These are phyloP conservation scores for Sorex fumeus DNA, from an alignment of 2,113 vertebrate species.

Conservation along the genomic window DNA sequence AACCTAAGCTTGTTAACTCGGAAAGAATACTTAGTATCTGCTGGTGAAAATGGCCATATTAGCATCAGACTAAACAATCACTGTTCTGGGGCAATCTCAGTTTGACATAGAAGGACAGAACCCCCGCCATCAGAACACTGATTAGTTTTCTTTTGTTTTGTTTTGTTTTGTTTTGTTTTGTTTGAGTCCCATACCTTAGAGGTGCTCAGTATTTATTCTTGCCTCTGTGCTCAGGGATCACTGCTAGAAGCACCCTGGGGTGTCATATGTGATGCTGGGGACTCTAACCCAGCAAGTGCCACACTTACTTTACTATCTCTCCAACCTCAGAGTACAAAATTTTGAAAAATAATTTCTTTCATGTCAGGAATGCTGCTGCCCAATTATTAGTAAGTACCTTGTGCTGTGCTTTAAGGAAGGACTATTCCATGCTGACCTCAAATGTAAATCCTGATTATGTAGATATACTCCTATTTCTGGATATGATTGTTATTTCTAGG, in stretches of 20 bases:
- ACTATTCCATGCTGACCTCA: conserved; percentile 3
- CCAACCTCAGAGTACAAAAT: background rate
- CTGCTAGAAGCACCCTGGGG: no score
- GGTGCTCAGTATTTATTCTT: no score
- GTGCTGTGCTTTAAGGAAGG: conserved; percentile 47
- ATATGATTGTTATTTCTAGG: background rate
- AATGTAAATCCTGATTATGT: background rate
- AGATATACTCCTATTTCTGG: background rate
- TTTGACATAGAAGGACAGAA: conserved; percentile 72
- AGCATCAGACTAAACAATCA: conserved; percentile 47
- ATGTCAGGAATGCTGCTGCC: conserved; percentile 37
- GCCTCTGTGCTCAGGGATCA: no score
- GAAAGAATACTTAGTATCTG: conserved; percentile 54
- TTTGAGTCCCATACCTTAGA: no score
- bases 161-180: no score
- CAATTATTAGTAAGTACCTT: conserved; percentile 57
- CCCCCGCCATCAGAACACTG: conserved; percentile 61
- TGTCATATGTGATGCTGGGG: no score
- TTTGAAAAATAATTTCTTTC: conserved; percentile 79
- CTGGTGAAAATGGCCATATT: conserved; percentile 69
- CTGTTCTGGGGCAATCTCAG: conserved; percentile 50
- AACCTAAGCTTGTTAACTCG: conserved; percentile 63
- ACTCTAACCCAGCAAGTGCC: no score
- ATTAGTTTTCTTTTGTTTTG: background rate
- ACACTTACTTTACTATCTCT: no score